These are phyloP conservation scores for Argyrosomus regius DNA, from an alignment of 2,797 vertebrate species.

Conservation along the genomic window DNA sequence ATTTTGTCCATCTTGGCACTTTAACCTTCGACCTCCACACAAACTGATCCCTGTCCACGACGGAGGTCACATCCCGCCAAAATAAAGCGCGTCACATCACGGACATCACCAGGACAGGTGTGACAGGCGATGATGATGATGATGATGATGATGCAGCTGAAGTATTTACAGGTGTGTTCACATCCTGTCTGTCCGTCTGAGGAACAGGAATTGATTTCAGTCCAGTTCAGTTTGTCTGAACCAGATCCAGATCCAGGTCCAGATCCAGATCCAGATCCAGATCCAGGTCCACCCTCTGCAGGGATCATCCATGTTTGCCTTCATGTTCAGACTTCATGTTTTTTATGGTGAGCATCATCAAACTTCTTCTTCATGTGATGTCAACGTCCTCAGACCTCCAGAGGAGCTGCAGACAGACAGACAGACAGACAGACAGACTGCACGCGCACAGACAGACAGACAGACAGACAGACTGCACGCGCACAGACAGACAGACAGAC, in stretches of 20 bases:
- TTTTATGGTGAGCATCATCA: too few species aligned
- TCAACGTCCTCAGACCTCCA: not conserved
- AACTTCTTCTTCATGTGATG: not conserved
- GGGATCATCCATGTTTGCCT: too few species aligned
- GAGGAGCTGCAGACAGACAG: too few species aligned
- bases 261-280: not conserved
- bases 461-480: too few species aligned
- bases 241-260: not conserved
- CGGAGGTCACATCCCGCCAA: not conserved
- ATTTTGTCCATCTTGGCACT: conserved; percentile 57
- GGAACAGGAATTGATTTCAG: not conserved
- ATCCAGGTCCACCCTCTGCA: not conserved
- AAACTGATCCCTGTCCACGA: not conserved
- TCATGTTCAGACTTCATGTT: not conserved
- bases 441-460: too few species aligned
- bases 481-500: not conserved
- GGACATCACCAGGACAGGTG: conserved; percentile 20
- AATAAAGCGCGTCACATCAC: not conserved
- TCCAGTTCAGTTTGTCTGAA: not conserved
- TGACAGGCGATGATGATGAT: not conserved
- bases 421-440: too few species aligned
- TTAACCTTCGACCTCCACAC: conserved; percentile 22
- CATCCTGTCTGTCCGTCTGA: not conserved
- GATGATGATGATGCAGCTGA: not conserved
- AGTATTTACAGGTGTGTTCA: conserved; percentile 15